Percentiles rank a stretch among this genome's conserved stretches.
Conservation (phyloP, 2,113 vertebrate genomes). For the Amblyopsis rosae region DNA sequence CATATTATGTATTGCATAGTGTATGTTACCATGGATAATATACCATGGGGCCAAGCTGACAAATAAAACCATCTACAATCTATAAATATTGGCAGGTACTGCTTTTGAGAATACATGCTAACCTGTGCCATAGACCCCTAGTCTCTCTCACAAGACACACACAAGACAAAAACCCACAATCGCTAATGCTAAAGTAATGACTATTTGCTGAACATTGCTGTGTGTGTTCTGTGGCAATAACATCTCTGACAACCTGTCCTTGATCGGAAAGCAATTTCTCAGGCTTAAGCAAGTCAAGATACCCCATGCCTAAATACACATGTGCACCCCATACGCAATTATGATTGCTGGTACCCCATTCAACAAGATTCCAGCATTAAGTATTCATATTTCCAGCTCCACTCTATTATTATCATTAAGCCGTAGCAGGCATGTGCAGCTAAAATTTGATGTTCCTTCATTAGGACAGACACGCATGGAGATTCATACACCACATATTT, state of each 20-base stretch:
- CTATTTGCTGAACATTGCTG: constrained; percentile 26
- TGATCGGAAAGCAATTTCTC: constrained; percentile 29
- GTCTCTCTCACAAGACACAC: constrained; percentile 2
- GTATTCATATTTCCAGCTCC: constrained; percentile 70
- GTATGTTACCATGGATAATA: constrained; percentile 2
- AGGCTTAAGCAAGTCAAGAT: constrained; percentile 40
- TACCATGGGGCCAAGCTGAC: constrained; percentile 9
- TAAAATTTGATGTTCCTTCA: constrained; percentile 59
- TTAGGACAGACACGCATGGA: constrained; percentile 15
- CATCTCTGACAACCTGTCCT: constrained; percentile 33
- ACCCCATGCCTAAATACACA: background rate
- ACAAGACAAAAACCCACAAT: background rate
- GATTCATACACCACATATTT: background rate
- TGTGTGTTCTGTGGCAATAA: constrained; percentile 18
- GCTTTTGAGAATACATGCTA: constrained; percentile 3
- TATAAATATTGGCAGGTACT: constrained; percentile 19
- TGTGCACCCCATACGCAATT: background rate
- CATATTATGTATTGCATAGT: background rate
- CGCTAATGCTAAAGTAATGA: constrained; percentile 20
- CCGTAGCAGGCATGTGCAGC: constrained; percentile 65
- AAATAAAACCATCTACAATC: constrained; percentile 17
- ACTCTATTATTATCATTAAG: constrained; percentile 74
- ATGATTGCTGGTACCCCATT: background rate
- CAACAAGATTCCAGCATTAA: constrained; percentile 67
- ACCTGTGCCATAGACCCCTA: constrained; percentile 8